phyloP scores from a whole-genome alignment of 1,140 invertebrate species.

The Cydia splendana region DNA sequence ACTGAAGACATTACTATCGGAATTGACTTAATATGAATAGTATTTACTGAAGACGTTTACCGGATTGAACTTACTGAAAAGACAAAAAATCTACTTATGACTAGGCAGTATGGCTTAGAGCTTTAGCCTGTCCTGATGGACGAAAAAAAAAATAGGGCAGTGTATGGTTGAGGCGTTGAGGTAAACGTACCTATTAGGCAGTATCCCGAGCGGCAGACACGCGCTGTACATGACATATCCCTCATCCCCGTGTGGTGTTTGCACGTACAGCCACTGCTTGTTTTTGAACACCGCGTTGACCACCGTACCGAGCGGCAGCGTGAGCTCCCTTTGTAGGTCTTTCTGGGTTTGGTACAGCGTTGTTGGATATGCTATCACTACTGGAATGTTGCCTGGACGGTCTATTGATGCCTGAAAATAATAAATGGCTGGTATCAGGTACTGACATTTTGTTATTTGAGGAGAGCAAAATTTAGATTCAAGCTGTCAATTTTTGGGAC shows the following conservation, averaged over 20 bases:
- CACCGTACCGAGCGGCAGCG: conserved; percentile 88
- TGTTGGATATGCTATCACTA: conserved; percentile 87
- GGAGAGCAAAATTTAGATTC: neutral
- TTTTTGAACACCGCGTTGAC: conserved; percentile 93
- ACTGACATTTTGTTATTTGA: conserved; percentile 18
- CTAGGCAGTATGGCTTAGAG: too few species aligned
- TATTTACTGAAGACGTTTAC: too few species aligned
- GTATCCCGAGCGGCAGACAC: conserved; percentile 87
- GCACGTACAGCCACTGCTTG: conserved; percentile 90
- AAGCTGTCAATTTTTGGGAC: too few species aligned
- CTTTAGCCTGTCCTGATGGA: too few species aligned
- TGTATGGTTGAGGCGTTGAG: too few species aligned
- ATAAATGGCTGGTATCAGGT: neutral
- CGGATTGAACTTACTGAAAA: too few species aligned
- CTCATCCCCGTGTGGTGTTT: conserved; percentile 89
- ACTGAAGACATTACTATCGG: too few species aligned
- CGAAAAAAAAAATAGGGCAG: too few species aligned
- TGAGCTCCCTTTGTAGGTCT: conserved; percentile 85
- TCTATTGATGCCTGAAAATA: conserved; percentile 83
- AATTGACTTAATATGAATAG: too few species aligned
- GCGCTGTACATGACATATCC: conserved; percentile 88
- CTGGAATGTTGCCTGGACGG: conserved; percentile 89
- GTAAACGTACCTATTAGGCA: conserved; percentile 73
- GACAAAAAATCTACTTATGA: too few species aligned
- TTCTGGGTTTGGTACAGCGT: conserved; percentile 87